A percentile compares a stretch with the other conserved stretches of the same genome.
Evolutionary conservation across 2,888 invertebrate genomes (phyloP).

Genomic region (Folsomia candida): DNA sequence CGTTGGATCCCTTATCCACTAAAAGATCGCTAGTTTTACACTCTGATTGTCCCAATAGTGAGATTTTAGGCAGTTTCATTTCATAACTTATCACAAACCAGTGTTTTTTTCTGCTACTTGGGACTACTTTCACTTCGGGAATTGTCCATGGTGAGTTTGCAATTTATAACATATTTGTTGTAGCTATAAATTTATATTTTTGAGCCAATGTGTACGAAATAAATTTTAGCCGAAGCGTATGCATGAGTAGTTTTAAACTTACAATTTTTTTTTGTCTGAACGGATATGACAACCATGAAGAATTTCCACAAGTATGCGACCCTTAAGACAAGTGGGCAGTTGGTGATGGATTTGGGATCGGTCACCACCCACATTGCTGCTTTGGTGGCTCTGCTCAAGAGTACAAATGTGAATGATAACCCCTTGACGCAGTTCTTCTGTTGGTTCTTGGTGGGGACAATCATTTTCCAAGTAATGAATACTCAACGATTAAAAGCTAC

Average conservation of each 20-base stretch:
- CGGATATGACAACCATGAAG: conserved; percentile 29
- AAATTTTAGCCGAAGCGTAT: neutral
- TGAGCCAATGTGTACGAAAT: too few species aligned
- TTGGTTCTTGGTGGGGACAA: conserved; percentile 39
- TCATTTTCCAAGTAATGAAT: conserved; percentile 39
- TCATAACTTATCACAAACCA: too few species aligned
- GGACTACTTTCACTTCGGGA: too few species aligned
- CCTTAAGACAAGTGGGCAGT: conserved; percentile 39
- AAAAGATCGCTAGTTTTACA: too few species aligned
- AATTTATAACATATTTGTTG: too few species aligned
- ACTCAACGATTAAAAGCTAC: too few species aligned
- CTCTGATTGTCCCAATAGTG: too few species aligned
- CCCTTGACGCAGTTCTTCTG: conserved; percentile 28
- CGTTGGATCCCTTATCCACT: too few species aligned
- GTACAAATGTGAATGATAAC: conserved; percentile 24
- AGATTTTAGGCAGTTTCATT: too few species aligned
- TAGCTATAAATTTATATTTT: too few species aligned
- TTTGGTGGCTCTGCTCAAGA: conserved; percentile 32
- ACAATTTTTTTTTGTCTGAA: neutral
- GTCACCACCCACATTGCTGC: conserved; percentile 37
- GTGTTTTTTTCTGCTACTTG: too few species aligned
- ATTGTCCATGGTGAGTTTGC: too few species aligned
- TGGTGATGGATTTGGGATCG: conserved; percentile 41
- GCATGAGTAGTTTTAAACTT: neutral
- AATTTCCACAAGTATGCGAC: conserved; percentile 38